Base-by-base conservation (phyloP, 1,140 invertebrate genomes). In the Cardiocondyla obscurior region DNA sequence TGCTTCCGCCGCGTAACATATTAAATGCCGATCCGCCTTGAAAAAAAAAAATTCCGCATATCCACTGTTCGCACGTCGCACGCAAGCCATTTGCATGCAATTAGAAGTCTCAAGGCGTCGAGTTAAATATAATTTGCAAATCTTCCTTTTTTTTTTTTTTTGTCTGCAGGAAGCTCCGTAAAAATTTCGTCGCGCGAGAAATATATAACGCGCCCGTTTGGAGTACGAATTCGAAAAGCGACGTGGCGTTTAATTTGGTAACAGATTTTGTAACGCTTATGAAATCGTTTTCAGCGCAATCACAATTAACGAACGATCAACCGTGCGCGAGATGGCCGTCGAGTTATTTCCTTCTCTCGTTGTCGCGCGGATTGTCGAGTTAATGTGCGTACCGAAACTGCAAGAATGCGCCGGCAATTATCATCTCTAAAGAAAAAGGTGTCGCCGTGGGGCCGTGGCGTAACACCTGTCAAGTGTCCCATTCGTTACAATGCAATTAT, bases 401-500 rank as follows among this genome's bases (percentile, higher is more conserved):
- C 33, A 12, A 69, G 57, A 79, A 55, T 53, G 22, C 16, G 7
- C 16, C 22, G 10, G 74, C 19, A 67, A 79, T 79, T 79, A 69
- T 67, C 60, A 79, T 79, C 53, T 30, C 30, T 42, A 28, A 67
- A 39, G 62, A 30, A 65, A 77, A 36, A 53, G 19, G 73, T 64
- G 57, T 64, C 73, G 8, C 42, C 57, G n/a, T 46, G 39, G 6
- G n/a, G 19, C 14, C 65, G n/a, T 79, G 62, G 69, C 16, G 46
- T 42, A 79, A 79, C 60, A 12, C 12, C 22, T 19, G 16, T 65
- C 30, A 14, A 60, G 58, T 51, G 44, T 42, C 46, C 25, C 62
- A 55, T 79, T 79, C 25, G 51, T 79, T 53, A 53, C 33, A 39
- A 25, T 25, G 58, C 25, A 69, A 79, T 79, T 69, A 79, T 67